Evolutionary conservation across 2,888 invertebrate genomes (phyloP).

Genomic region (Lochmaea capreae): DNA sequence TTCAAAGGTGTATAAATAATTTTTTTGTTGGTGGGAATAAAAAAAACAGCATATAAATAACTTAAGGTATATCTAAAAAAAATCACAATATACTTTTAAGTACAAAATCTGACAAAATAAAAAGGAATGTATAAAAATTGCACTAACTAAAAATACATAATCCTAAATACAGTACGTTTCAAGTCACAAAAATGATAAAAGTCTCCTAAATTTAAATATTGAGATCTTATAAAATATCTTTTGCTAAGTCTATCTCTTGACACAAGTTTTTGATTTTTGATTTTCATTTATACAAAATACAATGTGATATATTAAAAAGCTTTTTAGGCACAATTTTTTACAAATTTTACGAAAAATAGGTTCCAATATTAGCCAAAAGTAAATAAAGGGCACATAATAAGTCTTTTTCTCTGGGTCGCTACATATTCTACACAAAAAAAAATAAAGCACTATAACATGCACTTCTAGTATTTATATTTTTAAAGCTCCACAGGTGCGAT

Average conservation of each 20-base stretch:
- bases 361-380: conserved; percentile 45
- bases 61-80: conserved; percentile 41
- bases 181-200: conserved; percentile 46
- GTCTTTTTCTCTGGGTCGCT: conserved; percentile 55
- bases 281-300: conserved; percentile 48
- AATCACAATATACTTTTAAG: conserved; percentile 48
- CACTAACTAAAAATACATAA: conserved; percentile 51
- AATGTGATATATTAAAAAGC: conserved; percentile 51
- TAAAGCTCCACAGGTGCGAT: not conserved
- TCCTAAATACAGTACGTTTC: conserved; percentile 50
- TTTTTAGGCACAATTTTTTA: conserved; percentile 56
- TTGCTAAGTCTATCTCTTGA: conserved; percentile 38
- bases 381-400: conserved; percentile 46
- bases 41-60: conserved; percentile 14
- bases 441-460: conserved; percentile 41
- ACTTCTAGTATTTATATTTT: conserved; percentile 31
- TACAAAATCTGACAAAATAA: conserved; percentile 48
- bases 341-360: conserved; percentile 52
- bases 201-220: conserved; percentile 52
- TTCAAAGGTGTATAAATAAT: too few species aligned
- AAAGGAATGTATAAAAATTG: conserved; percentile 56
- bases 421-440: conserved; percentile 47
- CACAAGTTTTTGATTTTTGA: conserved; percentile 41
- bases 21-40: not conserved
- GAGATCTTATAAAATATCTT: conserved; percentile 54